Conservation (phyloP, 2,113 vertebrate species). For the Empidonax alnorum region DNA sequence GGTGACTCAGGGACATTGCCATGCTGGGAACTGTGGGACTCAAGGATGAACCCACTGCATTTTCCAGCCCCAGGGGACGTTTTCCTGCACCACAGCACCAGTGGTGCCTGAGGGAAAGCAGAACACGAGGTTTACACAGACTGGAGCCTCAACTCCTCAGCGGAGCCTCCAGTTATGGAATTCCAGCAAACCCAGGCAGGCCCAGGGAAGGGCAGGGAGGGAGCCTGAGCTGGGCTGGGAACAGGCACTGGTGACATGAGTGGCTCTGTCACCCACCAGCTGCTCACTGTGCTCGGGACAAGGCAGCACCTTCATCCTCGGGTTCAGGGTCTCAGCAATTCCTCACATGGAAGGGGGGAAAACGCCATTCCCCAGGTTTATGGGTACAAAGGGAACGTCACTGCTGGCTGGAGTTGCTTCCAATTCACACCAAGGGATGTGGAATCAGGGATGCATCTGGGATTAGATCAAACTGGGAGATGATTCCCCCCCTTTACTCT, state of each 20-base stretch:
- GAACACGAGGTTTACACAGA: background rate
- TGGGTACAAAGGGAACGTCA: rapidly evolving
- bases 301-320: background rate
- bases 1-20: background rate
- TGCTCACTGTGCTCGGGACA: background rate
- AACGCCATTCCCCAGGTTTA: background rate
- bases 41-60: rapidly evolving
- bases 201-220: background rate
- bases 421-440: background rate
- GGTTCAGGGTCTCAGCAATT: background rate
- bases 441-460: background rate
- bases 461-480: background rate
- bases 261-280: background rate
- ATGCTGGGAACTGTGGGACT: background rate
- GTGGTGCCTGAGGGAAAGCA: background rate
- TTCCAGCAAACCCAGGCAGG: background rate
- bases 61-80: background rate
- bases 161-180: background rate
- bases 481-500: background rate
- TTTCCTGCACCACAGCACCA: background rate
- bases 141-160: background rate
- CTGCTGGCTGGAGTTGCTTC: background rate
- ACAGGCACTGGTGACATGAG: background rate
- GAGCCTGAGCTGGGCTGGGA: background rate
- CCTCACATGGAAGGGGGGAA: background rate